Evolutionary conservation across 37 sponge, comb jelly and placozoan species (phyloP).

Genomic region (Lycopodina hypogea): DNA sequence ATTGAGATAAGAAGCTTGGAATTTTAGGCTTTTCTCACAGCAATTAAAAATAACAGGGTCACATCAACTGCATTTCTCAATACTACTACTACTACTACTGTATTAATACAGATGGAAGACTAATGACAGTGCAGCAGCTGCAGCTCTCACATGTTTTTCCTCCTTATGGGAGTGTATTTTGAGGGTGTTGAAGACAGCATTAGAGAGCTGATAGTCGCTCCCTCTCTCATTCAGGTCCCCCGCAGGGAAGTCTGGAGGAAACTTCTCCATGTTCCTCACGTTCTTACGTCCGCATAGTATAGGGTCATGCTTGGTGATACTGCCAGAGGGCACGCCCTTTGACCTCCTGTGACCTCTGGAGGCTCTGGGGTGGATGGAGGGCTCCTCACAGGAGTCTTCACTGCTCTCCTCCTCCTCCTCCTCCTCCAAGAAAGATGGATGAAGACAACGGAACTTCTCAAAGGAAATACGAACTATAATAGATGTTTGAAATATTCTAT

Average conservation of each 20-base stretch:
- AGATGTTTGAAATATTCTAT: no score
- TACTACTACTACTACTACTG: no score
- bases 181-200: constrained; percentile 78
- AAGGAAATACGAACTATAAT: constrained; percentile 68
- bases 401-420: constrained; percentile 46
- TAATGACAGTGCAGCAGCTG: no score
- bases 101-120: no score
- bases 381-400: constrained; percentile 7
- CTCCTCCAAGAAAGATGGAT: constrained; percentile 24
- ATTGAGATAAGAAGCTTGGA: no score
- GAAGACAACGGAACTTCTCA: constrained; percentile 60
- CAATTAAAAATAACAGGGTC: no score
- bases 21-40: no score
- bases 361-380: not conserved
- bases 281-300: constrained; percentile 77
- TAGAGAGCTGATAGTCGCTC: constrained; percentile 70
- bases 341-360: constrained; percentile 26
- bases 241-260: constrained; percentile 73
- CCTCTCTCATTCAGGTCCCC: constrained; percentile 68
- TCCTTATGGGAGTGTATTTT: constrained; percentile 75
- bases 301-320: constrained; percentile 86
- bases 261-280: constrained; percentile 76
- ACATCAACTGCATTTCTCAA: no score
- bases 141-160: constrained; percentile 53
- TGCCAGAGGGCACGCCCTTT: constrained; percentile 34